A percentile compares a stretch with the other conserved stretches of the same genome.
These are phyloP conservation scores for Tragulus kanchil DNA, from an alignment of 2,113 vertebrate species.

Conservation along the genomic window DNA sequence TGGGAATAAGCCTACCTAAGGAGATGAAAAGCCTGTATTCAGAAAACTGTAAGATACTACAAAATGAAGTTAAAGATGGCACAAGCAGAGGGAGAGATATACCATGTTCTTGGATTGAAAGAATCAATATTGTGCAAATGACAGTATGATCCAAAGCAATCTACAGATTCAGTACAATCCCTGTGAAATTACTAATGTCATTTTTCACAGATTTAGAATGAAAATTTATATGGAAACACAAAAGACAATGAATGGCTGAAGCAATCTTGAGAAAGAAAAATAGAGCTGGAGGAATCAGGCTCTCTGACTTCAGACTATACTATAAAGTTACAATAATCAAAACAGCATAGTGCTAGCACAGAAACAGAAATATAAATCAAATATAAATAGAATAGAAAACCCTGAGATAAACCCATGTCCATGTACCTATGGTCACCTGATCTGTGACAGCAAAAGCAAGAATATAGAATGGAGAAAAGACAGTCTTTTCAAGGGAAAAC, in stretches of 20 bases:
- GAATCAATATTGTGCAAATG: not conserved
- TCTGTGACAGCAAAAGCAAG: not conserved
- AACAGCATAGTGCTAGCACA: not conserved
- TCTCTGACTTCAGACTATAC: not conserved
- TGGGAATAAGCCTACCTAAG: not conserved
- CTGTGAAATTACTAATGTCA: not conserved
- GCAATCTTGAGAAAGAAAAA: not conserved
- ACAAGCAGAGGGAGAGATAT: not conserved
- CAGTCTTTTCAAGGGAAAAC: not conserved
- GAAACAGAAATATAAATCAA: not conserved
- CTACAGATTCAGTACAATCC: not conserved
- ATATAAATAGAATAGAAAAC: not conserved
- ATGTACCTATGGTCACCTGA: not conserved
- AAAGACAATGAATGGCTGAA: not conserved
- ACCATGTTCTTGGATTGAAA: not conserved
- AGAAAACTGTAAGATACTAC: not conserved
- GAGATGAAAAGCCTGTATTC: not conserved
- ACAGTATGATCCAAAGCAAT: not conserved
- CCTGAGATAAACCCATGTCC: not conserved
- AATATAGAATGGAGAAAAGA: not conserved
- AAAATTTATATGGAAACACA: not conserved
- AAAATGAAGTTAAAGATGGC: not conserved
- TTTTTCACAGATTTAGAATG: not conserved
- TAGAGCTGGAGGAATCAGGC: not conserved
- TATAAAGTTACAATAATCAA: not conserved